phyloP scores from a whole-genome alignment of 2,797 vertebrate species.

The Pangasius sanitwongsei region DNA sequence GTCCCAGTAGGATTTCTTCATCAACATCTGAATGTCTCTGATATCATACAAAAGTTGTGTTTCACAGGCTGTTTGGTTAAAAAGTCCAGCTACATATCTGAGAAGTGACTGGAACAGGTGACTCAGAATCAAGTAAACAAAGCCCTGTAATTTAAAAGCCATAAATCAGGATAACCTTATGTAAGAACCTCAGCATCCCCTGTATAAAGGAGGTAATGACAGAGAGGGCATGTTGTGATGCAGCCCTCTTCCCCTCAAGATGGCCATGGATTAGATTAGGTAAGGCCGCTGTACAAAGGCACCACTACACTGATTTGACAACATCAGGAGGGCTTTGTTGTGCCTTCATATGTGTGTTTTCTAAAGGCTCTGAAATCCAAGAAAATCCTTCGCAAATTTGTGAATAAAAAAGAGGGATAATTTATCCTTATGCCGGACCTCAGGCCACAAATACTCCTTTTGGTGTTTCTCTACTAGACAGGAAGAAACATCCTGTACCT shows the following conservation, averaged over 20 bases:
- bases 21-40: neutral
- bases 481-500: neutral
- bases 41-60: neutral
- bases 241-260: neutral
- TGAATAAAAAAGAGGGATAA: neutral
- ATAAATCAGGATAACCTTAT: neutral
- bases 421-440: neutral
- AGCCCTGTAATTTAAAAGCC: neutral
- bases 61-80: neutral
- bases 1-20: neutral
- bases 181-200: neutral
- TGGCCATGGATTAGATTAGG: constrained; percentile 8
- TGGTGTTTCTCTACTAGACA: neutral
- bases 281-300: neutral
- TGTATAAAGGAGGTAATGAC: neutral
- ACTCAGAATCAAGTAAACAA: neutral
- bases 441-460: too few species aligned
- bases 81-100: neutral
- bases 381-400: neutral
- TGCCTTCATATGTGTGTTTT: neutral
- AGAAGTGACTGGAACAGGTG: neutral
- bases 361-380: neutral
- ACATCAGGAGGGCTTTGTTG: neutral
- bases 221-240: neutral
- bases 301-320: neutral